Evolutionary conservation across 2,888 invertebrate species (phyloP).

Genomic region (Acrobasis suavella): DNA sequence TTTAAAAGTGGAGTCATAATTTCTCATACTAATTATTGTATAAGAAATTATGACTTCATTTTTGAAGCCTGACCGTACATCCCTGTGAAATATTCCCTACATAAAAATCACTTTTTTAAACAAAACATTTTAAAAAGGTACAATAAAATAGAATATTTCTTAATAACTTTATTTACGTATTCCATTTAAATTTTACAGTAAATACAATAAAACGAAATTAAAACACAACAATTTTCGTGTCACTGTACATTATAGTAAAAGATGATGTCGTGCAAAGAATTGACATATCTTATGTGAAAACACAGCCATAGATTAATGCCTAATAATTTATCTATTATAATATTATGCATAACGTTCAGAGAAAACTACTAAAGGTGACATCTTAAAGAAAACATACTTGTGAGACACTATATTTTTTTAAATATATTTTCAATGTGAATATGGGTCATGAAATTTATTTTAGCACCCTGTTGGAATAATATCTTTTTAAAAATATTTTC

Average conservation of each 20-base stretch:
- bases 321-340: slow-evolving; percentile 41
- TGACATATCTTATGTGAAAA: slow-evolving; percentile 80
- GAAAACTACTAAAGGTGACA: slow-evolving; percentile 42
- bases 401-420: slow-evolving; percentile 34
- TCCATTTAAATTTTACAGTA: slow-evolving; percentile 70
- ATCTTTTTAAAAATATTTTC: not conserved
- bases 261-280: slow-evolving; percentile 79
- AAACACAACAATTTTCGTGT: slow-evolving; percentile 60
- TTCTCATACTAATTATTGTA: no score
- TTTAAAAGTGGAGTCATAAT: no score
- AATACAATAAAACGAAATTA: slow-evolving; percentile 52
- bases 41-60: no score
- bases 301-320: slow-evolving; percentile 79
- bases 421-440: slow-evolving; percentile 21
- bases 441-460: slow-evolving; percentile 10
- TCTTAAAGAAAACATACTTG: slow-evolving; percentile 36
- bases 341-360: slow-evolving; percentile 40
- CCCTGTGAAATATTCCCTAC: no score
- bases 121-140: no score
- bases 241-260: slow-evolving; percentile 71
- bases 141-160: slow-evolving; percentile 23
- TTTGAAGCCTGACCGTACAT: no score
- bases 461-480: slow-evolving; percentile 19
- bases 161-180: slow-evolving; percentile 75
- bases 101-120: no score